Evolutionary conservation across 2,888 invertebrate species (phyloP), one percentile per base, ranked within the genome.

Genomic region (Acleris emargana): DNA sequence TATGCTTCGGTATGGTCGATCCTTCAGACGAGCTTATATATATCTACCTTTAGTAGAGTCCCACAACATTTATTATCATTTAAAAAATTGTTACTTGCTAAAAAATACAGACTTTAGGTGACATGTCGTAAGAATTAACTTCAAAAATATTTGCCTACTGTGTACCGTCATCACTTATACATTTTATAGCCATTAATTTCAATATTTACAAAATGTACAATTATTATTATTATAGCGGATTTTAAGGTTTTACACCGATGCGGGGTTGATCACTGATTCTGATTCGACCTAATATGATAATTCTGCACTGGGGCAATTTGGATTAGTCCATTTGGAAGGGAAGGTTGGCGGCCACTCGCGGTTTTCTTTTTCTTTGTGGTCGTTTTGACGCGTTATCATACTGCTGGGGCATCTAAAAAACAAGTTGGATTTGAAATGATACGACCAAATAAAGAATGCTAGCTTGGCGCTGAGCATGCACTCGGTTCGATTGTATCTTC

Each of bases 261-360:
- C 38, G 20, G 25, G 50, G 38, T 43, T 49, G 42, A 59, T 50
- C 38, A 50, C 50, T 57, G 61, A 66, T 66, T 66, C 57, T 66
- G 66, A 57, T 66, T 61, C 7, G 20, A 50, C 20, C 49, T 20
- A 38, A 9, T 59, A 53, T 51, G 43, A 13, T 57, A 42, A 55
- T 18, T 61, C 66, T 72, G 64, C 53, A 57, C 20, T 49, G 9
- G 20, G 43, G 17, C 22, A 52, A 55, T 28, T 43, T 51, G 45
- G 22, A 68, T 78, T 86, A 87, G 25, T 89, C 91, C 76, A 84
- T 82, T 61, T 88, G 84, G 73, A 91, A 91, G 1, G 91, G 91
- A 13, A 92, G 78, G 71, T 92, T 91, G 54, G 91, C 91, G 2
- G 91, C 91, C 76, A 92, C 88, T 76, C 91, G 85, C 0, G 88